These are phyloP conservation scores for Mesorhabditis sp. DNA, from an alignment of 2,888 invertebrate species.

Conservation along the genomic window DNA sequence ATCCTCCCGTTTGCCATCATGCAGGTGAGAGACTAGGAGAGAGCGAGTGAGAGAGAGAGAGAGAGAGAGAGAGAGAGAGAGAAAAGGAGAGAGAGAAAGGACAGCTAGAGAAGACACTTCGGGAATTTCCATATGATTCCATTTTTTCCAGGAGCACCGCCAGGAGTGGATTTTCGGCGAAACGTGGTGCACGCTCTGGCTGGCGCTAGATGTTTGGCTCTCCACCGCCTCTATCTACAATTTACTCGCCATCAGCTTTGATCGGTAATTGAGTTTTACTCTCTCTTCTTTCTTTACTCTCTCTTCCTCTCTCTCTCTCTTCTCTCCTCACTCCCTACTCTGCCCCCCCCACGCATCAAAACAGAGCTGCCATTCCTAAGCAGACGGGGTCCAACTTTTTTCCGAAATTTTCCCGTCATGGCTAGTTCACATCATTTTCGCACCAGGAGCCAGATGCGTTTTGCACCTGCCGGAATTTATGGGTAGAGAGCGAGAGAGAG, in stretches of 20 bases:
- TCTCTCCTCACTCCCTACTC: background rate
- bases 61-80: too few relatives aligned
- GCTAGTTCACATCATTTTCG: too few relatives aligned
- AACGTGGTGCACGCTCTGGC: slow-evolving; percentile 90
- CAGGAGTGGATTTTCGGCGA: slow-evolving; percentile 93
- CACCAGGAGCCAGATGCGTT: too few relatives aligned
- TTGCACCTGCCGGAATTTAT: too few relatives aligned
- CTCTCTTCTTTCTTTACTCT: background rate
- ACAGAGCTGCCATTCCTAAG: background rate
- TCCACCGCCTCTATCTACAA: slow-evolving; percentile 94
- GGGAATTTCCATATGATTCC: too few relatives aligned
- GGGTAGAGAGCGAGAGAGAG: too few relatives aligned
- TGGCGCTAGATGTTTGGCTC: slow-evolving; percentile 95
- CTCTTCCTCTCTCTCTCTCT: too few relatives aligned
- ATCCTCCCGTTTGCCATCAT: slow-evolving; percentile 92
- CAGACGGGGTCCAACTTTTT: too few relatives aligned
- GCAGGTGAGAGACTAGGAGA: slow-evolving; percentile 71
- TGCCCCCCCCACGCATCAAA: background rate
- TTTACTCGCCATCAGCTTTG: slow-evolving; percentile 88
- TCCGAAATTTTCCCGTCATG: too few relatives aligned
- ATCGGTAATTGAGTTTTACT: slow-evolving; percentile 44
- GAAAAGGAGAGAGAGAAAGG: too few relatives aligned
- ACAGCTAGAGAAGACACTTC: too few relatives aligned
- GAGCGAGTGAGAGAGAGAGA: background rate
- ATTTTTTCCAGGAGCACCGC: slow-evolving; percentile 52